Conservation (phyloP, 2,888 invertebrate genomes). For the Crossocerus cetratus region DNA sequence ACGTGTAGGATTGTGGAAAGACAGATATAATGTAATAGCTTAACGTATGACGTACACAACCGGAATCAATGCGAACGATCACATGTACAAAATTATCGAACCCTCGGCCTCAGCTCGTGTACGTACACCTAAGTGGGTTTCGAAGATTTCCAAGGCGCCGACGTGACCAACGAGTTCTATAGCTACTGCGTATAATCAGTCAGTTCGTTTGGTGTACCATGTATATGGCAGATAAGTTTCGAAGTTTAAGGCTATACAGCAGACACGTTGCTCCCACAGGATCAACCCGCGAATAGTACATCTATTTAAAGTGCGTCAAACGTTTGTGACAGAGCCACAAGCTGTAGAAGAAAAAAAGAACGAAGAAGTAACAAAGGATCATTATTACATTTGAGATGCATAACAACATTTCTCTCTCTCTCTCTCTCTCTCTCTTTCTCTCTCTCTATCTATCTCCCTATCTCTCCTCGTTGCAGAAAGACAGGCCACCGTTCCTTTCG, state of each 20-base stretch:
- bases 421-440: background rate
- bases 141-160: background rate
- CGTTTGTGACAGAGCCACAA: slow-evolving; percentile 1
- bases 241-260: slow-evolving; percentile 23
- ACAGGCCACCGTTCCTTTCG: slow-evolving; percentile 23
- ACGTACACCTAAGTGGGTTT: background rate
- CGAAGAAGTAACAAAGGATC: slow-evolving; percentile 49
- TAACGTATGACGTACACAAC: slow-evolving; percentile 39
- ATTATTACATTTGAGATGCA: slow-evolving; percentile 16
- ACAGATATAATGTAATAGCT: slow-evolving; percentile 21
- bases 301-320: slow-evolving; percentile 8
- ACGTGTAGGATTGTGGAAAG: slow-evolving; percentile 37
- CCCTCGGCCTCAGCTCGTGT: slow-evolving; percentile 3
- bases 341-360: slow-evolving; percentile 41
- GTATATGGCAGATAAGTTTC: slow-evolving; percentile 42
- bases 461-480: slow-evolving; percentile 15
- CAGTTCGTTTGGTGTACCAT: slow-evolving; percentile 32
- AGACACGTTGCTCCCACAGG: slow-evolving; percentile 4
- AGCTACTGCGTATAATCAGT: slow-evolving; percentile 8
- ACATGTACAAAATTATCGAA: slow-evolving; percentile 12
- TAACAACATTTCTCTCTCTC: slow-evolving; percentile 39
- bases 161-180: background rate
- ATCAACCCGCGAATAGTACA: slow-evolving; percentile 20
- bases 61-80: slow-evolving; percentile 36
- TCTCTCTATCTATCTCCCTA: slow-evolving; percentile 6